phyloP scores from a whole-genome alignment of 2,113 vertebrate genomes.

The Oenanthe oenanthe region DNA sequence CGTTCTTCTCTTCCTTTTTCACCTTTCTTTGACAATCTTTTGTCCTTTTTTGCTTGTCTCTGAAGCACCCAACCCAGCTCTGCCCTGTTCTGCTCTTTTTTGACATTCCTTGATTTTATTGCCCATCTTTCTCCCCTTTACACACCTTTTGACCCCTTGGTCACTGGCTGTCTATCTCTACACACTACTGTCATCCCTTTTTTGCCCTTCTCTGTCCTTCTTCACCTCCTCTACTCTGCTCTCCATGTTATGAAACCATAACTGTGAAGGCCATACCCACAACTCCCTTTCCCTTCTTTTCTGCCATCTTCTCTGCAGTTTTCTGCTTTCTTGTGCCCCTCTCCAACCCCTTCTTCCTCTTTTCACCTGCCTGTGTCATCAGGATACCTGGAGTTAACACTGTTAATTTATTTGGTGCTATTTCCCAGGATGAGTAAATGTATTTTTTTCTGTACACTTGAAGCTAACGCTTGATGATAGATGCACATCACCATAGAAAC shows the following conservation, averaged over 20 bases:
- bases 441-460: constrained; percentile 4
- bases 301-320: background rate
- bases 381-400: background rate
- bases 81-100: background rate
- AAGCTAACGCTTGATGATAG: constrained; percentile 36
- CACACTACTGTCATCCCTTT: background rate
- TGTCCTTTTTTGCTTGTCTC: background rate
- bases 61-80: background rate
- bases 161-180: background rate
- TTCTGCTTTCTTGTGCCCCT: background rate
- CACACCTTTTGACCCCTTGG: background rate
- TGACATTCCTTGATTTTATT: background rate
- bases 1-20: background rate
- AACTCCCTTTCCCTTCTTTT: background rate
- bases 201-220: background rate
- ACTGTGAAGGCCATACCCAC: background rate
- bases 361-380: background rate
- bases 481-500: constrained; percentile 66
- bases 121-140: background rate
- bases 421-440: constrained; percentile 27
- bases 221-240: background rate
- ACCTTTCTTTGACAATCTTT: background rate
- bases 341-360: background rate
- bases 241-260: fast-evolving
- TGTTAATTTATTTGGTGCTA: constrained; percentile 41